A percentile compares a stretch with the other conserved stretches of the same genome.
phyloP scores from a whole-genome alignment of 2,113 vertebrate genomes.

The Catharus minimus region DNA sequence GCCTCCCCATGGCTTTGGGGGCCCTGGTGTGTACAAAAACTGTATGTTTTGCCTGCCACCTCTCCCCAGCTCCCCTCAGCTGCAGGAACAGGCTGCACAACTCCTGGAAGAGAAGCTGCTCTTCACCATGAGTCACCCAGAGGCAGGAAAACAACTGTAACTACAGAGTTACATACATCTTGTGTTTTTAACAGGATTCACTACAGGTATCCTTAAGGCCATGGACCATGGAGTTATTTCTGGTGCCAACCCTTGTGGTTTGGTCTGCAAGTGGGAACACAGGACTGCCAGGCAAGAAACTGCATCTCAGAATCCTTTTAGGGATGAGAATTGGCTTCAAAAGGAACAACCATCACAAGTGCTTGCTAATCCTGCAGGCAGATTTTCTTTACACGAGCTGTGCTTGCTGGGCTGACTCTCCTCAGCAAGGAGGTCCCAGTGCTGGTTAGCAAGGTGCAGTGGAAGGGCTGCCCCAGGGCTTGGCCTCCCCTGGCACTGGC shows the following conservation, averaged over 20 bases:
- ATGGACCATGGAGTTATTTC: rapidly evolving
- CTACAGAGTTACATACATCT: background rate
- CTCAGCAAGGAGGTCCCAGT: background rate
- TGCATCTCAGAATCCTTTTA: background rate
- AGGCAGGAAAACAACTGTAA: background rate
- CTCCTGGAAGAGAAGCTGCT: background rate
- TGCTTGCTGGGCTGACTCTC: background rate
- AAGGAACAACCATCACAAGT: background rate
- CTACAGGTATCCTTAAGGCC: background rate
- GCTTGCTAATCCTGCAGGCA: background rate
- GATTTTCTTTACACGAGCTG: background rate
- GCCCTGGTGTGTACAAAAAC: no score
- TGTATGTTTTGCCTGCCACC: background rate
- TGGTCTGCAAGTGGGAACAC: background rate
- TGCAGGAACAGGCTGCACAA: background rate
- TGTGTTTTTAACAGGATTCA: background rate
- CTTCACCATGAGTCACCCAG: background rate
- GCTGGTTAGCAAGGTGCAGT: rapidly evolving
- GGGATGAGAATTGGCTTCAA: background rate
- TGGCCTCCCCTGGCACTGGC: background rate
- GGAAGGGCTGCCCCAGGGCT: background rate
- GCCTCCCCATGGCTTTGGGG: background rate
- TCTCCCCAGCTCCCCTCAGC: background rate
- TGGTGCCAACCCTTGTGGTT: background rate
- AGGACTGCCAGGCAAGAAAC: background rate